Evolutionary conservation across 2,888 invertebrate species (phyloP).

Genomic region (Scrobipalpa costella): DNA sequence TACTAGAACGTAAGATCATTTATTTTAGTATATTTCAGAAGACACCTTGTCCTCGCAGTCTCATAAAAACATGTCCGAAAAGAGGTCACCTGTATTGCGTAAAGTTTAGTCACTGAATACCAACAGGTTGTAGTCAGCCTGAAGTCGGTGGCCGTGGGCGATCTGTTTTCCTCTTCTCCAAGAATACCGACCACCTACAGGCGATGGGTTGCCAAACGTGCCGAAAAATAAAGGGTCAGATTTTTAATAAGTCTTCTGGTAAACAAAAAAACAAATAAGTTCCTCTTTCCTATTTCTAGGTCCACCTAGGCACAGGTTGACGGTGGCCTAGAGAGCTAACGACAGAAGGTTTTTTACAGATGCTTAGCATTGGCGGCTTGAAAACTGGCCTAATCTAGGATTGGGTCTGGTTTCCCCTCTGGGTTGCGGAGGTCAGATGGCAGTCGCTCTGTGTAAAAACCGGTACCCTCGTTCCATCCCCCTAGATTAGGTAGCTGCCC

Average conservation of each 20-base stretch:
- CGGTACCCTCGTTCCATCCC: too few species aligned
- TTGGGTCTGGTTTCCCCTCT: not conserved
- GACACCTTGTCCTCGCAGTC: not conserved
- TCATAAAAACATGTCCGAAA: conserved; percentile 38
- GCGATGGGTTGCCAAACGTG: not conserved
- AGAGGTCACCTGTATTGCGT: conserved; percentile 67
- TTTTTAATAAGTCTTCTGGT: too few species aligned
- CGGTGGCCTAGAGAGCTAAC: too few species aligned
- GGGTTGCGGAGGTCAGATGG: too few species aligned
- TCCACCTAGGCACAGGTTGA: too few species aligned
- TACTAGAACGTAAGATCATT: not conserved
- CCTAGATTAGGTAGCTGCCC: too few species aligned
- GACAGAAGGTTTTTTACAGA: too few species aligned
- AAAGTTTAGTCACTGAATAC: conserved; percentile 67
- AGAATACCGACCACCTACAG: conserved; percentile 68
- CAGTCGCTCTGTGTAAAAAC: too few species aligned
- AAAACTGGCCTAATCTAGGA: too few species aligned
- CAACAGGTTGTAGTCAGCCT: conserved; percentile 55
- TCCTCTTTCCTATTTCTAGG: too few species aligned
- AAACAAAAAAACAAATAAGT: too few species aligned
- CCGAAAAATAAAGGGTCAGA: not conserved
- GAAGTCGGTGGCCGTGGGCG: conserved; percentile 49
- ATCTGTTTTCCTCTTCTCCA: conserved; percentile 56
- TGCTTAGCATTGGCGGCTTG: too few species aligned
- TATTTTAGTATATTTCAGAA: conserved; percentile 3